These are phyloP conservation scores for Holcopasites calliopsidis DNA, from an alignment of 1,140 invertebrate species.

Conservation along the genomic window DNA sequence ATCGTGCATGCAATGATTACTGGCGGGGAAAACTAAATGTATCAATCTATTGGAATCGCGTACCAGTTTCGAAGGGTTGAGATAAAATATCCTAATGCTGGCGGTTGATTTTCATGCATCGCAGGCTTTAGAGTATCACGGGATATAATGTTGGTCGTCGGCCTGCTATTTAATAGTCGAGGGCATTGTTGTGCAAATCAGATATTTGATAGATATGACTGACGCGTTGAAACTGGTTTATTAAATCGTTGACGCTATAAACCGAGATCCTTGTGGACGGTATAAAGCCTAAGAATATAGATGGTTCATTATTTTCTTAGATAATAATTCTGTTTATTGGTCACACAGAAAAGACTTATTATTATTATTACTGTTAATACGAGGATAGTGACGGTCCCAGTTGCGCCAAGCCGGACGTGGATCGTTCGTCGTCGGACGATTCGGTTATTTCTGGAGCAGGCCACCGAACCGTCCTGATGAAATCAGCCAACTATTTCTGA, in stretches of 20 bases:
- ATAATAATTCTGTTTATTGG: neutral
- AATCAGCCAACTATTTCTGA: constrained; percentile 12
- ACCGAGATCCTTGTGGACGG: neutral
- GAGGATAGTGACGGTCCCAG: no score
- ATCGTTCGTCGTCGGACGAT: neutral
- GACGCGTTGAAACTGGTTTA: neutral
- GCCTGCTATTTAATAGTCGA: neutral
- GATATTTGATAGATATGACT: neutral
- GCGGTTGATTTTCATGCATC: no score
- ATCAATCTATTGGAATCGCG: no score
- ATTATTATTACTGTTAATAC: no score
- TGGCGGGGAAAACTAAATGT: no score
- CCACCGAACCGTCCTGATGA: neutral
- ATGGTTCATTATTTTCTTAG: neutral
- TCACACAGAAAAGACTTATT: no score
- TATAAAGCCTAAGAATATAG: neutral
- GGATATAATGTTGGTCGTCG: constrained; percentile 5
- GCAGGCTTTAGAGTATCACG: neutral
- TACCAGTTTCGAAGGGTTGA: no score
- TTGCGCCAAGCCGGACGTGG: neutral
- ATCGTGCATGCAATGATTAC: no score
- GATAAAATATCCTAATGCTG: no score
- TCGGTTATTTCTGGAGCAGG: neutral
- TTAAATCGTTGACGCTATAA: neutral
- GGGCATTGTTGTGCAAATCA: neutral